Conservation (phyloP, 2,113 vertebrate species). For the Hyperopisus bebe region DNA sequence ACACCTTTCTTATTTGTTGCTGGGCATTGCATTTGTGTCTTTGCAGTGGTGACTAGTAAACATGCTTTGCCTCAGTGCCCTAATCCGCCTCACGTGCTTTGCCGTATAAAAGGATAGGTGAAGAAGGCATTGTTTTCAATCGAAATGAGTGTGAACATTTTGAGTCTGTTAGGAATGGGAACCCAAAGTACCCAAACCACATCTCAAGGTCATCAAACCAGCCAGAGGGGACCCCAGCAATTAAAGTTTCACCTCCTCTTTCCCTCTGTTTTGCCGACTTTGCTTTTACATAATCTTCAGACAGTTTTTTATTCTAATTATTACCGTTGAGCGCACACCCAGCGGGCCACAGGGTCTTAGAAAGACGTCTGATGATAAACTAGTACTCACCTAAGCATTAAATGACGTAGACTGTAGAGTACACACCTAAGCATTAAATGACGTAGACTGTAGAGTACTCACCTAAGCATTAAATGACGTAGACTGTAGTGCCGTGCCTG, state of each 20-base stretch:
- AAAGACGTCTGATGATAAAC: background rate
- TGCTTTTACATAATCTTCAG: background rate
- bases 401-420: background rate
- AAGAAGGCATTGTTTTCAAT: background rate
- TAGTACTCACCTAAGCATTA: background rate
- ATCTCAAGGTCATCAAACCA: constrained; percentile 8
- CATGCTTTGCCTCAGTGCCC: background rate
- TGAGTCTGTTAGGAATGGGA: background rate
- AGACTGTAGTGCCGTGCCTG: background rate
- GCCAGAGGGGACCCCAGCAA: background rate
- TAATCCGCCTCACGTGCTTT: background rate
- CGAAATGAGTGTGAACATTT: background rate
- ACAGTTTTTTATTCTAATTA: background rate
- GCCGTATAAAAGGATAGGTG: background rate
- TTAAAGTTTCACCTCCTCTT: background rate
- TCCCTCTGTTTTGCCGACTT: background rate
- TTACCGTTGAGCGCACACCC: background rate
- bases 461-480: background rate
- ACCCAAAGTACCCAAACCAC: background rate
- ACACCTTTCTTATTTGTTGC: background rate
- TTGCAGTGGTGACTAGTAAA: background rate
- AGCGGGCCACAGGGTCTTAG: background rate
- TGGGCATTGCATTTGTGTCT: background rate
- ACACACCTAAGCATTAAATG: too few species aligned
- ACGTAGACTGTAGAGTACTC: background rate